Evolutionary conservation across 2,113 vertebrate species (phyloP).

Genomic region (Brachirus orientalis): DNA sequence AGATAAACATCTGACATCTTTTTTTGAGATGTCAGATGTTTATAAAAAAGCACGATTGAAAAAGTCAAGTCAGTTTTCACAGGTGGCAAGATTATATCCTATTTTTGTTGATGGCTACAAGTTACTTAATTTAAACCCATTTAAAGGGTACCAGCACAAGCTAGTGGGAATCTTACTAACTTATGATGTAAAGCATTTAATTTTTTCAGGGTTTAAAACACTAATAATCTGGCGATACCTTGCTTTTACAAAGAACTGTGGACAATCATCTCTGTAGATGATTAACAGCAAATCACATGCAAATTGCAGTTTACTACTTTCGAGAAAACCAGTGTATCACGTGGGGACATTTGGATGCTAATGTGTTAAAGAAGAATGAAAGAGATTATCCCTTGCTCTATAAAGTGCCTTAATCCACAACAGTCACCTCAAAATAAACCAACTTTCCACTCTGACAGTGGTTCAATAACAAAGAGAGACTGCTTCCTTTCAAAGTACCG

Average conservation of each 20-base stretch:
- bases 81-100: background rate
- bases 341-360: slow-evolving; percentile 68
- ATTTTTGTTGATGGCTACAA: background rate
- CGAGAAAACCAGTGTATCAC: slow-evolving; percentile 46
- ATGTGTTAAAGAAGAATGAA: slow-evolving; percentile 54
- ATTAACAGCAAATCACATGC: slow-evolving; percentile 40
- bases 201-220: background rate
- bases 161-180: background rate
- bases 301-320: slow-evolving; percentile 44
- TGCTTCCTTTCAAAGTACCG: slow-evolving; percentile 65
- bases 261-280: background rate
- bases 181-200: background rate
- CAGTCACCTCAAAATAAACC: slow-evolving; percentile 72
- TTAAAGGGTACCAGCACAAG: background rate
- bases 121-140: background rate
- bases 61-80: background rate
- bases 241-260: background rate
- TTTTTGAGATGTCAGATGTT: too few relatives aligned
- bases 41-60: too few relatives aligned
- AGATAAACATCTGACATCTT: too few relatives aligned
- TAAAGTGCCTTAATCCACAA: slow-evolving; percentile 68
- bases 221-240: background rate
- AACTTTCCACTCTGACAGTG: slow-evolving; percentile 64
- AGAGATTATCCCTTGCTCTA: slow-evolving; percentile 42
- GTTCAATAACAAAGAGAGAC: slow-evolving; percentile 51